Evolutionary conservation across 2,797 vertebrate species (phyloP), one percentile per base, ranked within the genome.

Genomic region (Sebastes aleutianus): DNA sequence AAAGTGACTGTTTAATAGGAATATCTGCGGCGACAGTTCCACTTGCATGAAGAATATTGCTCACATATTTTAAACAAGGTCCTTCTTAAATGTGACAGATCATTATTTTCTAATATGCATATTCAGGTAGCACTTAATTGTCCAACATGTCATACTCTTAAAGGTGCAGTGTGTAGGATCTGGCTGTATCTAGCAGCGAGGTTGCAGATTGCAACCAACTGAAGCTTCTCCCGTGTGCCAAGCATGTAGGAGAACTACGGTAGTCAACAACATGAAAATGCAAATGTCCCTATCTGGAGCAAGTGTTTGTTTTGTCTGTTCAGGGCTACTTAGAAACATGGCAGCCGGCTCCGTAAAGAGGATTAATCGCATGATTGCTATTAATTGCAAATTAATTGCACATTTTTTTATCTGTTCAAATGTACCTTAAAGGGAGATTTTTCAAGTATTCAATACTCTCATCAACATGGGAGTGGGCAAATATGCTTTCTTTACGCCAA

Each of bases 1-100:
- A 68, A 85, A 86, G 65, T 85, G 77, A 80, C 66, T 74, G 50
- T 70, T 88, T 83, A 73, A 83, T 84, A 65, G 71, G 43, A 70
- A 34, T 43, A 78, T 83, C 73, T 64, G 67, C 74, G 29, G 24
- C 8, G 2, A 26, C 29, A 39, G 18, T 68, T 75, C 58, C 63
- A 26, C 62, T 29, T 32, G 13, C 50, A 63, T 27, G 14, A 32
- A 65, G 13, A 70, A 47, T 24, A 58, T 59, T 79, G 73, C 13
- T 31, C 61, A 57, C 26, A 24, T 7, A 77, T 80, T 76, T 50
- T 57, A 18, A 70, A 62, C 20, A 57, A 7, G 22, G 22, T 34
- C 4, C 12, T 58, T 75, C 50, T 32, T 50, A 18, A 56, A 67
- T 53, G 20, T 67, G 70, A 64, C 18, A 14, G 31, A 71, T 63